A percentile compares a stretch with the other conserved stretches of the same genome.
phyloP scores from a whole-genome alignment of 1,140 invertebrate genomes.

The Drosophila insularis region DNA sequence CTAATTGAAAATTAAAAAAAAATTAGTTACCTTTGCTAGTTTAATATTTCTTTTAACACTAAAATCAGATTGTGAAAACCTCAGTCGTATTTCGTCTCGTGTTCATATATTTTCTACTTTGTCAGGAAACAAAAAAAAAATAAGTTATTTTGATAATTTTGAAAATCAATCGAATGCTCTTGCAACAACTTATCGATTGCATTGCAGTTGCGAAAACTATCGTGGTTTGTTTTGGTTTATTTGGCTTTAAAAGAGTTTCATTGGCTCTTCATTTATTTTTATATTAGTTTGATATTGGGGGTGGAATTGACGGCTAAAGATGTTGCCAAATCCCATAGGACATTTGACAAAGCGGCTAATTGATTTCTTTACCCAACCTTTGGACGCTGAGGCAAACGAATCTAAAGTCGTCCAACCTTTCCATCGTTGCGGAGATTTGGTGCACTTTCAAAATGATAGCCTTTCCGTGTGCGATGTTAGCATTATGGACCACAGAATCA shows the following conservation, averaged over 20 bases:
- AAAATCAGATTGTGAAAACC: no score
- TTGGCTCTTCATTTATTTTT: background rate
- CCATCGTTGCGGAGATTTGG: constrained; percentile 43
- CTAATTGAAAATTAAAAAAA: no score
- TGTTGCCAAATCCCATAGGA: constrained; percentile 11
- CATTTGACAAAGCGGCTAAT: constrained; percentile 33
- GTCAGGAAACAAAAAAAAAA: background rate
- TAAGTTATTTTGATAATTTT: background rate
- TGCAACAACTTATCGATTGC: background rate
- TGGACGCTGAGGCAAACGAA: background rate
- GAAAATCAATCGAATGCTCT: background rate
- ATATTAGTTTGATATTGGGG: background rate
- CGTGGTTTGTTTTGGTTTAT: background rate
- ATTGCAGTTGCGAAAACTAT: background rate
- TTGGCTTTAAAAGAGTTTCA: background rate
- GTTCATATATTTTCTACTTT: no score
- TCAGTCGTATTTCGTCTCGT: no score
- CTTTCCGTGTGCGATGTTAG: constrained; percentile 44
- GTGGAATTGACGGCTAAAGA: background rate
- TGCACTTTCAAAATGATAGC: constrained; percentile 42
- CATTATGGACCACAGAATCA: constrained; percentile 20
- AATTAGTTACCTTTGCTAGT: no score
- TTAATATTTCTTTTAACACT: no score
- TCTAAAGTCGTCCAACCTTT: background rate
- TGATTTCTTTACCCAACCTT: constrained; percentile 24